phyloP scores from a whole-genome alignment of 2,888 invertebrate genomes.

The Folsomia candida region DNA sequence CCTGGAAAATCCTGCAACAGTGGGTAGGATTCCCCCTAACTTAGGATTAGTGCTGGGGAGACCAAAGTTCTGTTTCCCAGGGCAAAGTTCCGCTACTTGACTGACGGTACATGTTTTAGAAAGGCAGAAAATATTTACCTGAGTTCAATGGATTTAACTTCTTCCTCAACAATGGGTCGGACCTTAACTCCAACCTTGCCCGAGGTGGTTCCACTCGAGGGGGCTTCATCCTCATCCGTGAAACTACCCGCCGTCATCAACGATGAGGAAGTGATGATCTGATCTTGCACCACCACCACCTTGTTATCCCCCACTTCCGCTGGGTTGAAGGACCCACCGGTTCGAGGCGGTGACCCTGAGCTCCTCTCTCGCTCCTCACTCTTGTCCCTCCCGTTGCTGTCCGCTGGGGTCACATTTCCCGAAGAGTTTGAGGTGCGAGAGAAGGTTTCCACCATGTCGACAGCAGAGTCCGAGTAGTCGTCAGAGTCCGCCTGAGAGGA shows the following conservation, averaged over 20 bases:
- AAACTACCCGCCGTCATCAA: background rate
- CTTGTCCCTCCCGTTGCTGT: slow-evolving; percentile 12
- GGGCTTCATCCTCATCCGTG: background rate
- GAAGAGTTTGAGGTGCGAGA: slow-evolving; percentile 34
- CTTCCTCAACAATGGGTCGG: slow-evolving; percentile 37
- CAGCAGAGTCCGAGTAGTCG: slow-evolving; percentile 40
- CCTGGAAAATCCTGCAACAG: too few species aligned
- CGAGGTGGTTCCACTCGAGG: background rate
- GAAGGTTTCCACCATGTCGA: slow-evolving; percentile 38
- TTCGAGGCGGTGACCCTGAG: background rate
- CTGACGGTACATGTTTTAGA: too few species aligned
- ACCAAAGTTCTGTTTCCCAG: too few species aligned
- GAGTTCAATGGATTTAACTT: slow-evolving; percentile 32
- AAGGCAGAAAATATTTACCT: too few species aligned
- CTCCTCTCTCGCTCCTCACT: background rate
- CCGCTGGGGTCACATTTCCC: slow-evolving; percentile 39
- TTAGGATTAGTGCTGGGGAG: too few species aligned
- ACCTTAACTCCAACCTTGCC: slow-evolving; percentile 20
- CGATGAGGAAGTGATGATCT: background rate
- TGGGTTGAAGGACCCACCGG: background rate
- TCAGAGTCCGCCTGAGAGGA: slow-evolving; percentile 31
- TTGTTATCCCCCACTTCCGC: background rate
- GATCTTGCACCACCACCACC: background rate
- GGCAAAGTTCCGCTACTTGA: too few species aligned
- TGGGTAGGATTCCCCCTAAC: too few species aligned